These are phyloP conservation scores for Tachyglossus aculeatus DNA, from an alignment of 2,797 vertebrate species.

Conservation along the genomic window DNA sequence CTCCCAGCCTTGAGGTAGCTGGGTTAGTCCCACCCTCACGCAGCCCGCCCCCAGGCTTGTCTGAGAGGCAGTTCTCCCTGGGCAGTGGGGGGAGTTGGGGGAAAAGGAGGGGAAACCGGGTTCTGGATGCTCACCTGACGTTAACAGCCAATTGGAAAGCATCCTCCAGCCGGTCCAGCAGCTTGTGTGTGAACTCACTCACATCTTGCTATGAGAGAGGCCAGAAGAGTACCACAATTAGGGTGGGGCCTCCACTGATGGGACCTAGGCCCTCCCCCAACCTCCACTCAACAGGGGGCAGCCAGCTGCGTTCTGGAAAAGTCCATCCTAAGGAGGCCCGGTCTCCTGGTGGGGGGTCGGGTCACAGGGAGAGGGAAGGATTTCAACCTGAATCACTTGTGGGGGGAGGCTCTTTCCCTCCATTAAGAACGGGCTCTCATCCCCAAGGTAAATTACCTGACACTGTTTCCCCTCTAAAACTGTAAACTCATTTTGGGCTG, in stretches of 20 bases:
- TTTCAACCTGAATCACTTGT: not conserved
- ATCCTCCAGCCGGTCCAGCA: constrained; percentile 97
- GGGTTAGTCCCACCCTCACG: too few relatives aligned
- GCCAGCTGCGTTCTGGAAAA: not conserved
- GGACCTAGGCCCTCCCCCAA: constrained; percentile 3
- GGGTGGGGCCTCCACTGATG: not conserved
- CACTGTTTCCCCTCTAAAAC: too few relatives aligned
- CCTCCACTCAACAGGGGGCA: not conserved
- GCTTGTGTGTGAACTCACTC: constrained; percentile 97
- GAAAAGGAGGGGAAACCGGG: not conserved
- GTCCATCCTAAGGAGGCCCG: not conserved
- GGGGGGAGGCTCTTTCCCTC: too few relatives aligned
- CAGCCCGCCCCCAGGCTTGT: too few relatives aligned
- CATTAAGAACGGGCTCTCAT: too few relatives aligned
- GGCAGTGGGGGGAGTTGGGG: not conserved
- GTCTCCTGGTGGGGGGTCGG: not conserved
- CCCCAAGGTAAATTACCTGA: too few relatives aligned
- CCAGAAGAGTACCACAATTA: constrained; percentile 23
- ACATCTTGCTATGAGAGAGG: constrained; percentile 86
- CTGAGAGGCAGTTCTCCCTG: not conserved
- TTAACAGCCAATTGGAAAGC: constrained; percentile 91
- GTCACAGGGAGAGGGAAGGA: not conserved
- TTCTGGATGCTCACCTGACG: constrained; percentile 78
- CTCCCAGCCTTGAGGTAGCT: too few relatives aligned
- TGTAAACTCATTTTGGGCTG: too few relatives aligned